Evolutionary conservation across 1,140 invertebrate species (phyloP).

Genomic region (Holotrichia oblita): DNA sequence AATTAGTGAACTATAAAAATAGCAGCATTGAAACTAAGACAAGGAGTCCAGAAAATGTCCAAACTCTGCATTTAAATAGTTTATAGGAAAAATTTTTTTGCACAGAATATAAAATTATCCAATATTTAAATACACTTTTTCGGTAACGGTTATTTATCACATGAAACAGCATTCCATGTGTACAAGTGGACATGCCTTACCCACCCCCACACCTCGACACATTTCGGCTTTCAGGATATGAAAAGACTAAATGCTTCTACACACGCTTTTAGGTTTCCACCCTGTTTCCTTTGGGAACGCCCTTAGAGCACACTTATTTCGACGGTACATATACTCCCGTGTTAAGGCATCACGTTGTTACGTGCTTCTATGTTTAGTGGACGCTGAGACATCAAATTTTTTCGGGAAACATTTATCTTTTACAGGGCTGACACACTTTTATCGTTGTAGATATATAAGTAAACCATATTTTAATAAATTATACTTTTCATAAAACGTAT

Average conservation of each 20-base stretch:
- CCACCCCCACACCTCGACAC: not conserved
- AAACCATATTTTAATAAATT: no score
- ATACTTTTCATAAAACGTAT: no score
- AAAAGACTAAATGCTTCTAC: conserved; percentile 25
- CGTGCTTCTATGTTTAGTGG: not conserved
- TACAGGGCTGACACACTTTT: not conserved
- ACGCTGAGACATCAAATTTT: not conserved
- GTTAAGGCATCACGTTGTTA: not conserved
- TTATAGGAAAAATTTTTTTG: no score
- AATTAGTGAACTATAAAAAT: no score
- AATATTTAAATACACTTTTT: no score
- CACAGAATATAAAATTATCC: no score
- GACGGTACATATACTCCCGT: not conserved
- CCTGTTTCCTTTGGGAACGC: conserved; percentile 3
- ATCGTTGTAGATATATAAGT: not conserved
- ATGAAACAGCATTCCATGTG: not conserved
- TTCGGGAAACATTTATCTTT: not conserved
- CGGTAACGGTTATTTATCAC: conserved; percentile 7
- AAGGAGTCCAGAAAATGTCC: no score
- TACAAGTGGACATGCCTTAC: not conserved
- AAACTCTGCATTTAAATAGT: no score
- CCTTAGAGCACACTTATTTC: not conserved
- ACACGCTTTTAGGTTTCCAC: not conserved
- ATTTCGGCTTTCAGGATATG: conserved; percentile 4
- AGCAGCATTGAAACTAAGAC: no score